Evolutionary conservation across 2,797 vertebrate genomes (phyloP), one percentile per base, ranked within the genome.

Genomic region (Parauchenoglanis punctatus): DNA sequence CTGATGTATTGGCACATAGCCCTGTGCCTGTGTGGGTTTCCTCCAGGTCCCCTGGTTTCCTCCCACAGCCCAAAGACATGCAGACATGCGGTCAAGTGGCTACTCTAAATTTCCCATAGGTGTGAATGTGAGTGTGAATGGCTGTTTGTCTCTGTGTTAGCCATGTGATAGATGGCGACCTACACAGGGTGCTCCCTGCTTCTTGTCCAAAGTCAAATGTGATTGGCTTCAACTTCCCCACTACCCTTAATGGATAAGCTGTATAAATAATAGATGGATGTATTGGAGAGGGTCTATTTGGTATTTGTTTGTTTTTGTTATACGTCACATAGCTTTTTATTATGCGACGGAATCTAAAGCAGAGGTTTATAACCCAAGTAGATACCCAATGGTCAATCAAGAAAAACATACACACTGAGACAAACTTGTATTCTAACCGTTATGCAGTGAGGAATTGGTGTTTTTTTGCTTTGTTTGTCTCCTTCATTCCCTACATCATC

Each of bases 381-480:
- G 25, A 31, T 54, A 17, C 46, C 0, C n/a, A 58, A 58, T 1
- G 15, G 17, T 63, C 4, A 63, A 81, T 46, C 35, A 63, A 44
- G 20, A 46, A 46, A 25, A 63, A 25, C 52, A 58, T 46, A 52
- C 80, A 46, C 59, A 28, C 7, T 18, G 20, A 82, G 35, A 63
- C 3, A 82, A 49, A 59, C 28, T 35, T 56, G 28, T 2, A 56
- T 35, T 56, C 15, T 20, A 56, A 31, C 75, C 31, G n/a, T 75
- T 58, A 35, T 78, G 17, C 28, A 31, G 10, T 35, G 17, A 35
- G 17, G 28, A 58, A 18, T 78, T 52, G 7, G 18, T 63, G 35
- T 88, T 84, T 70, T 61, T 40, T 76, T 75, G 91, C 92, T 92
- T 93, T 90, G 95, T 94, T 92, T 91, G 86, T 67, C 18, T 44